Percentiles rank a stretch among this genome's conserved stretches.
These are phyloP conservation scores for Cryptoleucopteryx plumbea DNA, from an alignment of 2,113 vertebrate species.

Conservation along the genomic window DNA sequence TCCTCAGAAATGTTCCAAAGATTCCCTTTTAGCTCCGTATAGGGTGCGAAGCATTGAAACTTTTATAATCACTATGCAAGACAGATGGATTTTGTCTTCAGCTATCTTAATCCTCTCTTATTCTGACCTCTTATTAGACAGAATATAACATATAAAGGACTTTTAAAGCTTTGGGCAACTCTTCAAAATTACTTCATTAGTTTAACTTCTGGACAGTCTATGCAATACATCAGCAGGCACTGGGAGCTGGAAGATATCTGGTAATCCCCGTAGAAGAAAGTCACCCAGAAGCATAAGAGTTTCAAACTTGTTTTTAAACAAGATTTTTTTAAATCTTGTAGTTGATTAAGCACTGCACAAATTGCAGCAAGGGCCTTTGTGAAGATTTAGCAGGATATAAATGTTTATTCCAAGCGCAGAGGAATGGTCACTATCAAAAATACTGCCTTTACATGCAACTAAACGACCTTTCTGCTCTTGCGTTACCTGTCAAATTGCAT, in stretches of 20 bases:
- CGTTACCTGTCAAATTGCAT: neutral
- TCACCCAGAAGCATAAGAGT: neutral
- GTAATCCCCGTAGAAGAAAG: accelerated
- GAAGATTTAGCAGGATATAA: neutral
- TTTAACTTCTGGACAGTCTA: neutral
- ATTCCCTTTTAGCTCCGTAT: neutral
- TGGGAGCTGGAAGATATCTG: neutral
- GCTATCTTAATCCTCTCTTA: neutral
- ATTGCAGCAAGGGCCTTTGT: neutral
- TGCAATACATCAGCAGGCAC: neutral
- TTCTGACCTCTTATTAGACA: neutral
- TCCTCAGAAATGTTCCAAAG: neutral
- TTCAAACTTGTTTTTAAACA: neutral
- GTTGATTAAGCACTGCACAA: neutral
- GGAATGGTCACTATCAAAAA: neutral
- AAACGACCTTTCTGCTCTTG: neutral
- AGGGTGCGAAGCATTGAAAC: neutral
- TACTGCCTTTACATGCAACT: neutral
- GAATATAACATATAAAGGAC: neutral
- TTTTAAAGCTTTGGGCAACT: neutral
- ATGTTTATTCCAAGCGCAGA: neutral
- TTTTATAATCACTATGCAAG: neutral
- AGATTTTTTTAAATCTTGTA: neutral
- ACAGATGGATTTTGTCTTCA: neutral
- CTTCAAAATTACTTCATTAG: neutral